Percentiles rank a stretch among this genome's conserved stretches.
Conservation (phyloP, 2,797 vertebrate species). For the Anniella stebbinsi region DNA sequence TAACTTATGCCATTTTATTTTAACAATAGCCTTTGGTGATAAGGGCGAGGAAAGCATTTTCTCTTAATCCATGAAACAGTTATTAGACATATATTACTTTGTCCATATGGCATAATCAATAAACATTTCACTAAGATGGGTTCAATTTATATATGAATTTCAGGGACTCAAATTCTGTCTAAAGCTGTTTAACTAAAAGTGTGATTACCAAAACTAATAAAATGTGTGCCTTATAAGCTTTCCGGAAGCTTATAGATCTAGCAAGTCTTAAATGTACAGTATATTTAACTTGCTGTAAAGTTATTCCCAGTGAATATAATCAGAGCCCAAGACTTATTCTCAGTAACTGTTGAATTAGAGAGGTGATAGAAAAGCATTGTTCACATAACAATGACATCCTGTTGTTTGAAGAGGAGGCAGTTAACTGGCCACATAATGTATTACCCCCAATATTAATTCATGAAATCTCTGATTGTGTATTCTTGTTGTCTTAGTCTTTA, state of each 20-base stretch:
- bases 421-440: neutral
- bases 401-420: neutral
- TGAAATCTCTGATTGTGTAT: neutral
- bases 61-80: conserved; percentile 56
- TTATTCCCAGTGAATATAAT: accelerated
- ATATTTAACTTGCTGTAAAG: neutral
- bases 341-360: neutral
- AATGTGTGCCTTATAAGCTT: neutral
- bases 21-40: conserved; percentile 53
- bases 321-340: neutral
- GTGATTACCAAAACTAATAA: neutral
- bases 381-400: accelerated
- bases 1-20: conserved; percentile 57
- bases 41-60: conserved; percentile 45
- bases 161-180: neutral
- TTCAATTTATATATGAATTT: conserved; percentile 14
- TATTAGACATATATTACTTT: conserved; percentile 63
- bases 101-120: conserved; percentile 50
- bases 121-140: conserved; percentile 30
- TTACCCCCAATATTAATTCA: neutral
- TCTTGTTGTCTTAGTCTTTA: neutral
- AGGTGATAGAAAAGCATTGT: neutral
- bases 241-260: neutral
- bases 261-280: neutral
- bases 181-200: conserved; percentile 27